Conservation (phyloP, 2,113 vertebrate species). For the Petrocephalus zakoni region DNA sequence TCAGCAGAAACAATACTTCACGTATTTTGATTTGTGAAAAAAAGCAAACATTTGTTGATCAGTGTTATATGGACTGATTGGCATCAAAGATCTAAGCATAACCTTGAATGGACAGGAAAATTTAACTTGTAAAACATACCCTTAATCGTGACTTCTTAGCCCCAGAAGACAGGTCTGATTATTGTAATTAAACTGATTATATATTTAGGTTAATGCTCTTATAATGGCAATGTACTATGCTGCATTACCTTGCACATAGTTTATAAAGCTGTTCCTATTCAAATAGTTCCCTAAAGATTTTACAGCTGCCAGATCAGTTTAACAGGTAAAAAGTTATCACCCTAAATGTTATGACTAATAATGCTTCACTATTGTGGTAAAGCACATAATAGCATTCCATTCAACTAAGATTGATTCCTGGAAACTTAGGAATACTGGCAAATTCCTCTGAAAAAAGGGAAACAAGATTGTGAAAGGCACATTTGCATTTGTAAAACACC, state of each 20-base stretch:
- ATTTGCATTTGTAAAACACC: not conserved
- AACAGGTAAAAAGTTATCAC: constrained; percentile 31
- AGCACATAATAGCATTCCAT: constrained; percentile 43
- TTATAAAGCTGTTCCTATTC: not conserved
- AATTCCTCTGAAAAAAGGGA: constrained; percentile 36
- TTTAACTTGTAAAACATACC: not conserved
- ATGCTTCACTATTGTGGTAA: constrained; percentile 44
- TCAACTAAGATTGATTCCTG: constrained; percentile 49
- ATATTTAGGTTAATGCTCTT: not conserved
- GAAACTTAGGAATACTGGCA: constrained; percentile 49
- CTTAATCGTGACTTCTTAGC: not conserved
- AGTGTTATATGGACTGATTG: not conserved
- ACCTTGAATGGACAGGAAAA: not conserved
- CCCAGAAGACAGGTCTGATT: not conserved
- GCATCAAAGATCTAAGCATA: not conserved
- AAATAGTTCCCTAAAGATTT: not conserved
- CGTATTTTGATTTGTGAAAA: too few relatives aligned
- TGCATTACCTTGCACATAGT: not conserved
- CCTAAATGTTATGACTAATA: constrained; percentile 43
- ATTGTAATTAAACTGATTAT: not conserved
- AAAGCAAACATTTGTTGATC: too few relatives aligned
- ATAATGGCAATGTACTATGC: not conserved
- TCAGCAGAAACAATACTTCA: too few relatives aligned
- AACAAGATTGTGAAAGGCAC: not conserved
- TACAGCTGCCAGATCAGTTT: not conserved